Conservation (phyloP, 2,113 vertebrate genomes). For the Cyprinodon brontotheroides region DNA sequence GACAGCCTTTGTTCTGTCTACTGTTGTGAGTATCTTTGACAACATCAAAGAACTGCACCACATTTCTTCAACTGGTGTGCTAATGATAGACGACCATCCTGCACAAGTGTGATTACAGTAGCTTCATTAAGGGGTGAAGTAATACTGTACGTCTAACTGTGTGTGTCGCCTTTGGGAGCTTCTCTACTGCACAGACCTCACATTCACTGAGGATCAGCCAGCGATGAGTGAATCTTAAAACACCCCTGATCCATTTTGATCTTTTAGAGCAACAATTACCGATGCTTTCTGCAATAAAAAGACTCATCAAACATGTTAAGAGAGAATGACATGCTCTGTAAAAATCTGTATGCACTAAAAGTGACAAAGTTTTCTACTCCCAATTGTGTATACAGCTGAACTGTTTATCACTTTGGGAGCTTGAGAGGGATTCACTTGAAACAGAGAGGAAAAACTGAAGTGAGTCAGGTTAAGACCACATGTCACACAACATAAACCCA, state of each 20-base stretch:
- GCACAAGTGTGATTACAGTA: constrained; percentile 63
- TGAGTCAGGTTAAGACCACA: constrained; percentile 33
- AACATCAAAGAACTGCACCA: constrained; percentile 74
- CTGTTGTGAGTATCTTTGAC: constrained; percentile 72
- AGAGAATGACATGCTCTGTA: constrained; percentile 26
- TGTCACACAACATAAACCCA: constrained; percentile 51
- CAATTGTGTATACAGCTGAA: constrained; percentile 9
- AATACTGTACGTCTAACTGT: constrained; percentile 20
- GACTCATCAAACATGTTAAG: constrained; percentile 31
- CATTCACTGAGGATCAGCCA: constrained; percentile 59
- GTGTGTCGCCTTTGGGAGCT: constrained; percentile 52
- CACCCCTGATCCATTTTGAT: constrained; percentile 55
- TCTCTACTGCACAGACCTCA: constrained; percentile 45
- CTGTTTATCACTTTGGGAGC: constrained; percentile 44
- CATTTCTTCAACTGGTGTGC: constrained; percentile 48
- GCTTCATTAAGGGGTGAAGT: constrained; percentile 61
- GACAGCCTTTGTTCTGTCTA: constrained; percentile 75
- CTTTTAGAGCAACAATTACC: constrained; percentile 28
- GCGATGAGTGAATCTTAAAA: constrained; percentile 52
- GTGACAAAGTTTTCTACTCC: constrained; percentile 23
- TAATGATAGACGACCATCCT: constrained; percentile 75
- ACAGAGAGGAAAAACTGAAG: constrained; percentile 42
- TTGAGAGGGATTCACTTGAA: constrained; percentile 30
- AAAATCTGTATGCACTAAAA: constrained; percentile 26
- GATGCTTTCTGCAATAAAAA: constrained; percentile 34